Conservation (phyloP, 2,113 vertebrate species). For the Elachura formosa region DNA sequence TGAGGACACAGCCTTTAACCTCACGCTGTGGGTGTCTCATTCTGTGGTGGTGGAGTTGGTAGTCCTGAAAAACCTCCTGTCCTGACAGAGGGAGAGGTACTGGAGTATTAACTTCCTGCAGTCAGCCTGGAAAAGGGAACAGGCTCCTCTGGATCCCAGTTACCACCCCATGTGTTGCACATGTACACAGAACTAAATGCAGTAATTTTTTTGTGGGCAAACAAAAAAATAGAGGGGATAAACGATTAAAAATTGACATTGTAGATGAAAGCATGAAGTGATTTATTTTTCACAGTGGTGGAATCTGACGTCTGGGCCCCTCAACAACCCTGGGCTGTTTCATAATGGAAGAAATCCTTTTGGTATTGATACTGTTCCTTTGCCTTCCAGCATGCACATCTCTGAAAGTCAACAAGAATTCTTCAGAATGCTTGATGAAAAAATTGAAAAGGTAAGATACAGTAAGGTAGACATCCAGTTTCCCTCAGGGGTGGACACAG, state of each 20-base stretch:
- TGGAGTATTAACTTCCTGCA: background rate
- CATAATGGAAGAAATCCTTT: background rate
- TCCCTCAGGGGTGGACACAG: background rate
- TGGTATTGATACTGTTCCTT: background rate
- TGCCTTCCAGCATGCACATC: constrained; percentile 90
- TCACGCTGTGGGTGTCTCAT: background rate
- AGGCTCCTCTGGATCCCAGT: background rate
- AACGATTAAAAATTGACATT: background rate
- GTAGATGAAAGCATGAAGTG: background rate
- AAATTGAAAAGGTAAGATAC: constrained; percentile 92
- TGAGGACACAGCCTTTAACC: background rate
- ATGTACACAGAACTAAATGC: background rate
- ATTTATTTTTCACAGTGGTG: background rate
- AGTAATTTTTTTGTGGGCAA: background rate
- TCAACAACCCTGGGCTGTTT: background rate
- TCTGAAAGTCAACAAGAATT: constrained; percentile 99
- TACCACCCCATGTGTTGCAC: background rate
- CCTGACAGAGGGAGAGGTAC: background rate
- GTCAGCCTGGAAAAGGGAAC: background rate
- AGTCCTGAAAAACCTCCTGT: background rate
- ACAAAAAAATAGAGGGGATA: background rate
- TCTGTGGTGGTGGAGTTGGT: background rate
- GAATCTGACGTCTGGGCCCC: background rate
- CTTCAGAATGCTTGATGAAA: constrained; percentile 99
- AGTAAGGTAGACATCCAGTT: fast-evolving